phyloP scores from a whole-genome alignment of 2,888 invertebrate species.

The Acrobasis consociella region DNA sequence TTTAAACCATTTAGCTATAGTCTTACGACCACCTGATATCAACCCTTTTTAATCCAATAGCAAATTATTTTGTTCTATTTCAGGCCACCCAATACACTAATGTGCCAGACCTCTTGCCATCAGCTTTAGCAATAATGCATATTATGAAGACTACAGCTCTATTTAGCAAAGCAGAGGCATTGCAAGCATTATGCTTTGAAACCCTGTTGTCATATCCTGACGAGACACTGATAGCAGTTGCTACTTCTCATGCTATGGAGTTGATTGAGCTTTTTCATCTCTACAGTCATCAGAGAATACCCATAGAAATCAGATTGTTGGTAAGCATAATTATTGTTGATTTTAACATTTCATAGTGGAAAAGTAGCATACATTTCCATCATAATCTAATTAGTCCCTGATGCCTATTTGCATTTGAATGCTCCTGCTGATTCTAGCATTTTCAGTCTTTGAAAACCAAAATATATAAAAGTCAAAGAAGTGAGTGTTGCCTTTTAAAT shows the following conservation, averaged over 20 bases:
- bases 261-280: constrained; percentile 48
- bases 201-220: constrained; percentile 55
- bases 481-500: too few relatives aligned
- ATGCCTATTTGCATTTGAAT: too few relatives aligned
- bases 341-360: constrained; percentile 14
- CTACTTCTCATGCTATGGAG: constrained; percentile 38
- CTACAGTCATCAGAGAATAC: constrained; percentile 42
- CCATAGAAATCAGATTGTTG: constrained; percentile 40
- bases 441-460: too few relatives aligned
- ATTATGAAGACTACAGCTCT: constrained; percentile 47
- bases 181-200: constrained; percentile 51
- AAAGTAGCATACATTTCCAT: too few relatives aligned
- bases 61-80: constrained; percentile 22
- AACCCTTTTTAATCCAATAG: too few relatives aligned
- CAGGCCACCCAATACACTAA: constrained; percentile 36
- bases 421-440: too few relatives aligned
- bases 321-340: constrained; percentile 40
- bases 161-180: constrained; percentile 39
- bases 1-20: too few relatives aligned
- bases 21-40: too few relatives aligned
- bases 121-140: constrained; percentile 51
- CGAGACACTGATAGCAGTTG: constrained; percentile 41
- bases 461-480: too few relatives aligned
- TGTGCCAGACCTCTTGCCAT: constrained; percentile 45
- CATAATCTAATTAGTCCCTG: too few relatives aligned